A percentile compares a stretch with the other conserved stretches of the same genome.
phyloP scores from a whole-genome alignment of 2,888 invertebrate species.

The Latrodectus elegans region DNA sequence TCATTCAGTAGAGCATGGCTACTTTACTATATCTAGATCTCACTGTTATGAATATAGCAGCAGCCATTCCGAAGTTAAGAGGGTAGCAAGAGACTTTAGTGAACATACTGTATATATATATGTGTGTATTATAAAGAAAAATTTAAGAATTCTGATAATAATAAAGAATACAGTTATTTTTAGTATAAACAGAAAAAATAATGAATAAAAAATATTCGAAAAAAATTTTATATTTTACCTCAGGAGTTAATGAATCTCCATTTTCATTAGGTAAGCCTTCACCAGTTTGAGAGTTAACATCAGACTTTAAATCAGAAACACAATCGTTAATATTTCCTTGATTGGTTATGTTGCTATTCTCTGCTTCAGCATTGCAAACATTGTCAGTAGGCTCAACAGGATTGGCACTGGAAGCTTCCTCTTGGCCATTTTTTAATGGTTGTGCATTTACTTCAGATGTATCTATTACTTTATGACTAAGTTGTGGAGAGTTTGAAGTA shows the following conservation, averaged over 20 bases:
- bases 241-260: constrained; percentile 8
- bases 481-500: constrained; percentile 18
- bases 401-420: not conserved
- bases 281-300: constrained; percentile 9
- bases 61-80: no score
- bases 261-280: constrained; percentile 7
- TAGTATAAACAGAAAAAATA: no score
- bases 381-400: not conserved
- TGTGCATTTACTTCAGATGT: constrained; percentile 3
- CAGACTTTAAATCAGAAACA: not conserved
- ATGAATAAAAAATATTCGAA: no score
- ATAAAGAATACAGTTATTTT: no score
- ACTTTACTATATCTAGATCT: no score
- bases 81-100: no score
- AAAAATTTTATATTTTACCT: not conserved
- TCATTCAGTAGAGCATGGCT: no score
- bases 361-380: not conserved
- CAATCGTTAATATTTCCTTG: constrained; percentile 7
- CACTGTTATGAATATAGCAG: no score
- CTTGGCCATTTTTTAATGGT: constrained; percentile 30
- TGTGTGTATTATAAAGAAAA: no score
- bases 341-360: not conserved
- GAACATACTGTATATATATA: no score
- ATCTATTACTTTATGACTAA: constrained; percentile 18
- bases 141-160: no score